Evolutionary conservation across 1,140 invertebrate species (phyloP).

Genomic region (Drepana arcuata): DNA sequence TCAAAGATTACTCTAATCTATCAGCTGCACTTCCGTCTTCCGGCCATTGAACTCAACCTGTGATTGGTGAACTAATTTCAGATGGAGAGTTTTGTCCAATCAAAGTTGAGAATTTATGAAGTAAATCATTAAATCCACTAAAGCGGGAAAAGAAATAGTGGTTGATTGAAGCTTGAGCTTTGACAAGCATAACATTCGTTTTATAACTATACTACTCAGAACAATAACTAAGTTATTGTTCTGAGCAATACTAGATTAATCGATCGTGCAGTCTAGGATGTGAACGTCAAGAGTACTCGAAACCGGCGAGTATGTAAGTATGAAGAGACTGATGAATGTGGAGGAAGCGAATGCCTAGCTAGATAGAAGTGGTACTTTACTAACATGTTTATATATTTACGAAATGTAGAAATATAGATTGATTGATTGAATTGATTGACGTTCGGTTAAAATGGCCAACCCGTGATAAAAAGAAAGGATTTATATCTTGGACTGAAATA

Average conservation of each 20-base stretch:
- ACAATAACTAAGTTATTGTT: no score
- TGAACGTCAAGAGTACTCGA: no score
- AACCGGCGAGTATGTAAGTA: not conserved
- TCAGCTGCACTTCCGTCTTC: constrained; percentile 23
- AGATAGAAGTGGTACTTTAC: not conserved
- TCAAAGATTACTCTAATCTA: constrained; percentile 19
- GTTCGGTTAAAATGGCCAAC: not conserved
- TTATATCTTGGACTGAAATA: no score
- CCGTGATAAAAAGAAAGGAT: not conserved
- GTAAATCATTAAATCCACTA: not conserved
- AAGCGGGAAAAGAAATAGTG: not conserved
- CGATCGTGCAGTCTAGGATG: no score
- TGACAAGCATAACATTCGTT: not conserved
- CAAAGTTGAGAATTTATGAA: not conserved
- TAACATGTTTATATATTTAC: not conserved
- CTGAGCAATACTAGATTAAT: no score
- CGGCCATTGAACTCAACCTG: constrained; percentile 13
- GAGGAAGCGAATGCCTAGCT: not conserved
- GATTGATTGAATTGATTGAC: not conserved
- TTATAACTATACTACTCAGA: no score
- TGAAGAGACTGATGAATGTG: not conserved
- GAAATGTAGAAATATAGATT: not conserved
- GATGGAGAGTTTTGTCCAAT: constrained; percentile 9
- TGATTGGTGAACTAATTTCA: constrained; percentile 8
- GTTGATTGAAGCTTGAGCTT: not conserved